Conservation (phyloP, 1,140 invertebrate species). For the Musca vetustissima region DNA sequence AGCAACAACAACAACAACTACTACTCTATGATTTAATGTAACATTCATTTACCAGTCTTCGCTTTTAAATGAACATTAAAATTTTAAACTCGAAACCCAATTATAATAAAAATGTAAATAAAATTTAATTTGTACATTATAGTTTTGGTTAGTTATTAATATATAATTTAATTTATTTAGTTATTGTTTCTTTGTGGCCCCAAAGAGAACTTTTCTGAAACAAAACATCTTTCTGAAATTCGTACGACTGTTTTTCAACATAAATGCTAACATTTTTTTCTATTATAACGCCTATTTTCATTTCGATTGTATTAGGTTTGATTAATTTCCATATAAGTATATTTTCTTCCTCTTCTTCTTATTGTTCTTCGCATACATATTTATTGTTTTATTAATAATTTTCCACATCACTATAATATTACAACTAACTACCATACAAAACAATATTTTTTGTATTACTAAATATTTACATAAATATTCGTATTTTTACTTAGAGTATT, state of each 20-base stretch:
- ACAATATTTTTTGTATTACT: no score
- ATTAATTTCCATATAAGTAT: neutral
- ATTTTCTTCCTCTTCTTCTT: no score
- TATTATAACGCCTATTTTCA: neutral
- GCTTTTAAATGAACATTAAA: conserved; percentile 1
- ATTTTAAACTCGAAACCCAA: no score
- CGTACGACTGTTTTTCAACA: neutral
- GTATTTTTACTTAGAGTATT: no score
- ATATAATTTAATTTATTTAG: conserved; percentile 13
- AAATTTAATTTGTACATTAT: conserved; percentile 5
- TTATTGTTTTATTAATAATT: no score
- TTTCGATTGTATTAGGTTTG: neutral
- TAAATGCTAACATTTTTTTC: neutral
- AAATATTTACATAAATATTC: no score
- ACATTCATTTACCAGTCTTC: conserved; percentile 1
- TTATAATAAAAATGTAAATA: no score
- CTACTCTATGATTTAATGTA: neutral
- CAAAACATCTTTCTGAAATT: conserved; percentile 38
- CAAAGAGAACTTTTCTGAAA: conserved; percentile 70
- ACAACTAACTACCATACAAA: no score
- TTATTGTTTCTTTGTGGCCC: conserved; percentile 58
- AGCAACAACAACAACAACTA: neutral
- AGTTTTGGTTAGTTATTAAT: conserved; percentile 7
- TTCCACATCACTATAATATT: no score
- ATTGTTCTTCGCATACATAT: no score